These are phyloP conservation scores for Uropetala carovei DNA, from an alignment of 2,888 invertebrate species.

Conservation along the genomic window DNA sequence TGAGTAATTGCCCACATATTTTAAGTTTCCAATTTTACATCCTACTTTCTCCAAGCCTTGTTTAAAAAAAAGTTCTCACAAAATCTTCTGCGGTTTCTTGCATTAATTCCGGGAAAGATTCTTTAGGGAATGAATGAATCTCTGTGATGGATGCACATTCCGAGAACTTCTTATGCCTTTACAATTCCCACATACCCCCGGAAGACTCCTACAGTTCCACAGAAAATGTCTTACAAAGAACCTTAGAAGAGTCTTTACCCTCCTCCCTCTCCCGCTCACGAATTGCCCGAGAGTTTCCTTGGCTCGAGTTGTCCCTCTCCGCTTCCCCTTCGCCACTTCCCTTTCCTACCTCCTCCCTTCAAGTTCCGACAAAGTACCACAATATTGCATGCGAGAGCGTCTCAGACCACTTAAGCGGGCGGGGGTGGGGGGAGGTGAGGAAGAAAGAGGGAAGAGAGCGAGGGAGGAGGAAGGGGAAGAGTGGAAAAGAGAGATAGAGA, in stretches of 20 bases:
- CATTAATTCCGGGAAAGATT: background rate
- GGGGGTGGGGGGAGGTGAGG: background rate
- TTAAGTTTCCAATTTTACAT: background rate
- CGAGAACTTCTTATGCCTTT: background rate
- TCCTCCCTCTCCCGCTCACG: background rate
- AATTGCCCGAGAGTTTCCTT: background rate
- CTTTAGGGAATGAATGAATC: conserved; percentile 5
- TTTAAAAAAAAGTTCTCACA: background rate
- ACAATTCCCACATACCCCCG: background rate
- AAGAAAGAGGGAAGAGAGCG: background rate
- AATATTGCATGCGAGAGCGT: conserved; percentile 56
- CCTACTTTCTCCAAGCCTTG: background rate
- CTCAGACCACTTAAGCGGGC: background rate
- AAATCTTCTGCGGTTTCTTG: background rate
- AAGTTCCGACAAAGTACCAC: conserved; percentile 6
- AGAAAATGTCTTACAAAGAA: conserved; percentile 1
- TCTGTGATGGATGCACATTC: background rate
- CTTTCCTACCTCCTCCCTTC: background rate
- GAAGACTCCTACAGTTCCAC: background rate
- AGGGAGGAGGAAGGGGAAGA: background rate
- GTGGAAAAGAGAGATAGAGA: background rate
- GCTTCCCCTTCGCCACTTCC: background rate
- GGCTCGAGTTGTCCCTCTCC: background rate
- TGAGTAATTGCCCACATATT: background rate
- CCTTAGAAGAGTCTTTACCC: background rate